These are phyloP conservation scores for Calycopis cecrops DNA, from an alignment of 1,140 invertebrate genomes.

Conservation along the genomic window DNA sequence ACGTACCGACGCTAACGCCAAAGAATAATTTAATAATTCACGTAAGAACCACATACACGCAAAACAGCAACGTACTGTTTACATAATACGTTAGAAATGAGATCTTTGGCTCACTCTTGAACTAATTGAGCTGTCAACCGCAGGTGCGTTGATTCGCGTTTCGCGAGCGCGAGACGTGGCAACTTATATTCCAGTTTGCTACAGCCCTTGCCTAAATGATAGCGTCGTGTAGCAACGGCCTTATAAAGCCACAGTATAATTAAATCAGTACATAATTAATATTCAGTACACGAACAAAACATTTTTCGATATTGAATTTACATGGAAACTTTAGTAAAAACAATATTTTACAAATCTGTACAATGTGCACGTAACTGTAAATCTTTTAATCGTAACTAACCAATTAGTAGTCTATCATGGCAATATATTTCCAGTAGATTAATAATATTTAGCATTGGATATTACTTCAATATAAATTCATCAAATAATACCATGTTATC, in stretches of 20 bases:
- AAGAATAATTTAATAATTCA: slow-evolving; percentile 11
- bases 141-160: slow-evolving; percentile 41
- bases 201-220: slow-evolving; percentile 41
- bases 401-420: too few species aligned
- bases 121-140: slow-evolving; percentile 56
- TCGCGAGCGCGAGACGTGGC: slow-evolving; percentile 29
- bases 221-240: slow-evolving; percentile 24
- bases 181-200: slow-evolving; percentile 43
- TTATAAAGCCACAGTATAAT: slow-evolving; percentile 17
- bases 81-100: slow-evolving; percentile 13
- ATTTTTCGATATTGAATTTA: too few species aligned
- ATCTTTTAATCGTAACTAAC: too few species aligned
- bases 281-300: too few species aligned
- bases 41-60: not conserved
- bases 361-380: too few species aligned
- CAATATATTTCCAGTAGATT: too few species aligned
- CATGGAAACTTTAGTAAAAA: too few species aligned
- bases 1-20: not conserved
- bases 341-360: too few species aligned
- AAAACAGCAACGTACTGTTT: slow-evolving; percentile 12
- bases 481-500: too few species aligned
- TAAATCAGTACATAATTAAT: slow-evolving; percentile 14
- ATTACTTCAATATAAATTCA: too few species aligned
- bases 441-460: too few species aligned
- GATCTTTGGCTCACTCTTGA: slow-evolving; percentile 25